These are phyloP conservation scores for Nibea coibor DNA, from an alignment of 2,113 vertebrate species.

Conservation along the genomic window DNA sequence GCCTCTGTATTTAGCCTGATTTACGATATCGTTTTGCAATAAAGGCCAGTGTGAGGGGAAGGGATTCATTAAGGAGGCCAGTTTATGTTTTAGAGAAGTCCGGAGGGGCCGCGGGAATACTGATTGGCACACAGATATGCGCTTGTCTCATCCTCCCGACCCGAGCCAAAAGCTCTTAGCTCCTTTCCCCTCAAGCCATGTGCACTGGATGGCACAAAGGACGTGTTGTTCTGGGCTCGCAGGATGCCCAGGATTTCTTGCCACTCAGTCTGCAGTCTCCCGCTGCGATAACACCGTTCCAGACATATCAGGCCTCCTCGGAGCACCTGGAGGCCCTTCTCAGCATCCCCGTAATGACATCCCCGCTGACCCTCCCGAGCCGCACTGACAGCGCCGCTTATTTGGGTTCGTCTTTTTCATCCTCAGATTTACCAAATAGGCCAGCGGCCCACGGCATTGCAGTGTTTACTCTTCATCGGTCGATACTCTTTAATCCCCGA, in stretches of 20 bases:
- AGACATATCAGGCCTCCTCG: slow-evolving; percentile 56
- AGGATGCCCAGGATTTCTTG: slow-evolving; percentile 61
- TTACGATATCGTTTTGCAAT: slow-evolving; percentile 79
- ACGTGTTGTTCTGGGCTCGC: slow-evolving; percentile 56
- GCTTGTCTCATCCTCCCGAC: slow-evolving; percentile 70
- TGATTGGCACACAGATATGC: slow-evolving; percentile 78
- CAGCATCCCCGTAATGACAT: slow-evolving; percentile 60
- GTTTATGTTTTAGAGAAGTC: slow-evolving; percentile 79
- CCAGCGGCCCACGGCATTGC: slow-evolving; percentile 52
- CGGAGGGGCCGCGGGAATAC: slow-evolving; percentile 75
- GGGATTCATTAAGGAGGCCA: slow-evolving; percentile 79
- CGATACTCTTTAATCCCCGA: slow-evolving; percentile 80
- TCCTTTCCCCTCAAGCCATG: slow-evolving; percentile 57
- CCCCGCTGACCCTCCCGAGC: slow-evolving; percentile 54
- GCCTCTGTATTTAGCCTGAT: slow-evolving; percentile 78
- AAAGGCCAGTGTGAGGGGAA: slow-evolving; percentile 75
- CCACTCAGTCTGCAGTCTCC: slow-evolving; percentile 43
- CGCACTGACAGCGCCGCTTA: slow-evolving; percentile 15
- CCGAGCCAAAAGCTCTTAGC: slow-evolving; percentile 64
- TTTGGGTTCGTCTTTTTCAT: slow-evolving; percentile 51
- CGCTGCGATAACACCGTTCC: slow-evolving; percentile 58
- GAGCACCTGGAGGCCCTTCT: slow-evolving; percentile 68
- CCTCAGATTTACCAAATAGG: slow-evolving; percentile 64
- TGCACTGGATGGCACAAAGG: slow-evolving; percentile 67
- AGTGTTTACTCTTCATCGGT: slow-evolving; percentile 77